Base-by-base conservation (phyloP, 2,888 invertebrate genomes). In the Gymnosoma rotundatum region DNA sequence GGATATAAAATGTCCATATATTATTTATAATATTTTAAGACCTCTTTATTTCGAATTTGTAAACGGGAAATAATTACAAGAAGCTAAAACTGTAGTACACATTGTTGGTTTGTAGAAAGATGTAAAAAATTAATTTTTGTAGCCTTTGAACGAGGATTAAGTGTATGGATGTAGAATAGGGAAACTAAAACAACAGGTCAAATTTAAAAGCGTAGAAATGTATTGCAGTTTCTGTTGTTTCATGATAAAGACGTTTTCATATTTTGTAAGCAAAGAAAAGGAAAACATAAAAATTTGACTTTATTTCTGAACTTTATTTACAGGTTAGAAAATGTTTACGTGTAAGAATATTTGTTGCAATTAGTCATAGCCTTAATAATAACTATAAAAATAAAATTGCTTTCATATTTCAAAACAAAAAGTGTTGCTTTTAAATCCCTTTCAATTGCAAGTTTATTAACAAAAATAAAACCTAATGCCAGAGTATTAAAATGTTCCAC, bases 401-500 rank as follows among this genome's bases (percentile, higher is more conserved):
- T 32, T 32, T 32, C 7, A 32, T 32, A 32, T 32, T 32, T 8
- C 32, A 5, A 32, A 32, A 8, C 7, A 32, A 5, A 48, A 48
- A 16, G 14, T 6, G n/a, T 14, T 48, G 16, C n/a, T 1, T 20
- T n/a, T 20, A 7, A 18, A 6, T 18, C 5, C 9, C 20, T 0
- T 10, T 45, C 45, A 48, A 48, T 66, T 12, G 56, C 3, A 75
- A 50, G 5, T 56, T 45, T 12, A 45, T 48, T 56, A 63, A 54
- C 5, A n/a, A 21, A 50, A 32, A 52, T 4, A 20, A 21, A 36
- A 66, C 54, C 42, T 54, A 64, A 76, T 60, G 21, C 60, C 25
- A 50, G 12, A 58, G n/a, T 48, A 61, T 45, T 21, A 48, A 67
- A 63, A 56, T 58, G 8, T 6, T 36, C 2, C 4, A 18, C 42